Evolutionary conservation across 1,140 invertebrate genomes (phyloP), one percentile per base, ranked within the genome.

Genomic region (Sminthurinus signatus): DNA sequence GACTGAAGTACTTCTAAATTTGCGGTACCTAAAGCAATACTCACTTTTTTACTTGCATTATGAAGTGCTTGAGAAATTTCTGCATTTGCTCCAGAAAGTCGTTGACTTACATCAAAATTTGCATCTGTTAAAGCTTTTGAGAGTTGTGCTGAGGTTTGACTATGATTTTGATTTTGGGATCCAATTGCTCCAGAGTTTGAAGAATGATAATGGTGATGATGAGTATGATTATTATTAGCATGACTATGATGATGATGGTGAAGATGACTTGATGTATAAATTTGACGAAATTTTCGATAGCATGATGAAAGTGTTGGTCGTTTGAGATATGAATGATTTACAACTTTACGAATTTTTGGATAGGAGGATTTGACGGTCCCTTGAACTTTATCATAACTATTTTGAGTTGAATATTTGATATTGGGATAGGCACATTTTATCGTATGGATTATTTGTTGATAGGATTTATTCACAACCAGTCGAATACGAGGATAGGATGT

Each of bases 1-100:
- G 50, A 25, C 25, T 28, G 27, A n/a, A 52, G 50, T 2, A 52
- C n/a, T 52, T 52, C 50, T 25, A 52, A 52, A n/a, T 52, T 52
- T 3, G 50, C 50, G 27, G 23, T 52, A 29, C 50, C 50, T n/a
- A 52, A 10, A 14, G 21, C 21, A 14, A 52, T 29, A 17, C 14
- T 8, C 14, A 52, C 23, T 52, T 52, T 52, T n/a, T 52, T 52
- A 52, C 50, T 52, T 25, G 50, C 25, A 52, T 5, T 25, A 28
- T 52, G 50, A 3, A 52, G 27, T 8, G 50, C 19, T 29, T 52
- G 50, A 25, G 23, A 28, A 27, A 52, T 23, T 23, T 52, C 50
- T 15, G 50, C 50, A 29, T 52, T 27, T 27, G 50, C 50, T n/a
- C 14, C 50, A 14, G 23, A 14, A 14, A 52, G 50, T 29, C 50